Base-by-base conservation (phyloP, 2,797 vertebrate genomes). In the Myiotriccus ornatus region DNA sequence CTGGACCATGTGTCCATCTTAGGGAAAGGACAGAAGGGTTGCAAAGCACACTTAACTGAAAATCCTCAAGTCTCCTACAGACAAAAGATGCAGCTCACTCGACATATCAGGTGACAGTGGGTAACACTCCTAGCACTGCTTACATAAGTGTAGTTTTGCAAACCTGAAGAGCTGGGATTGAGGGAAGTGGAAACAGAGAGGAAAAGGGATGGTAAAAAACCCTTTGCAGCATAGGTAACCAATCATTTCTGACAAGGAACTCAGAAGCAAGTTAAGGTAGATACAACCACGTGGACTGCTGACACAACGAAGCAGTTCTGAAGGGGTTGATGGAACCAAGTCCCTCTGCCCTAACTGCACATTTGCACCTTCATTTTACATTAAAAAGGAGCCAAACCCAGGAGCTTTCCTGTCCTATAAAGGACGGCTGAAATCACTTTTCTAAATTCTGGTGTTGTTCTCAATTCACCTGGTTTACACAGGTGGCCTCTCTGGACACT, bases 21-120 rank as follows among this genome's bases (percentile, higher is more conserved):
- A 88, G 69, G 69, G n/a, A 95, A 92, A 83, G 46, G 77, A 52
- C 28, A 85, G 60, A 63, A 56, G n/a, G 49, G 60, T 19, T 84
- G 70, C 84, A 90, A 82, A 82, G 73, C 52, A 67, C 32, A 37
- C 1, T 2, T 35, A 67, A 87, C 68, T 70, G 55, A 94, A 93
- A 88, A 82, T 80, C 63, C n/a, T 67, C 30, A 64, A 69, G 67
- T 80, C 67, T 95, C 37, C 41, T 55, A n/a, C 46, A 83, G 47
- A 90, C 35, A 84, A 88, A 92, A 94, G 88, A 83, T 18, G 28
- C 37, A 79, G 68, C 49, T 87, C 39, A 50, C 50, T 79, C 4
- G 2, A 94, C 28, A 84, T 41, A 93, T 7, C 55, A 93, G 91
- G 41, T 84, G 89, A 78, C 89, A 89, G 75, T 8, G 19, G 59